Evolutionary conservation across 2,113 vertebrate genomes (phyloP).

Genomic region (Blennius ocellaris): DNA sequence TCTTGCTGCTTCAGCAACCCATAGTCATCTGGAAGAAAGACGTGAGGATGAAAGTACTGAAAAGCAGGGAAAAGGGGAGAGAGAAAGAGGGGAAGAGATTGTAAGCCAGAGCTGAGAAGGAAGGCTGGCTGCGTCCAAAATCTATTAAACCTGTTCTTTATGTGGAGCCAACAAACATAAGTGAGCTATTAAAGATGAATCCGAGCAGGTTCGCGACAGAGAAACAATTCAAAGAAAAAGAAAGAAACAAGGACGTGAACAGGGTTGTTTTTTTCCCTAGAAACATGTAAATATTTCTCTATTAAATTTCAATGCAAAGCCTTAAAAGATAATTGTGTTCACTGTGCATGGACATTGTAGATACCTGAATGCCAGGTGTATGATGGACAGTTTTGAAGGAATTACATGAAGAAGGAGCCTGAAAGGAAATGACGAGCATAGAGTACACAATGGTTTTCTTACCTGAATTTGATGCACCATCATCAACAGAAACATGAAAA

Average conservation of each 20-base stretch:
- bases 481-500: slow-evolving; percentile 42
- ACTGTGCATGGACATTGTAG: slow-evolving; percentile 15
- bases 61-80: slow-evolving; percentile 19
- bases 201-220: slow-evolving; percentile 30
- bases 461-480: slow-evolving; percentile 49
- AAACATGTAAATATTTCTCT: slow-evolving; percentile 40
- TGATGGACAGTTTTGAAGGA: not conserved
- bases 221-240: slow-evolving; percentile 6
- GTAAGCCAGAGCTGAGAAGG: slow-evolving; percentile 37
- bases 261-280: slow-evolving; percentile 37
- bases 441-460: slow-evolving; percentile 34
- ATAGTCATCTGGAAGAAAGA: not conserved
- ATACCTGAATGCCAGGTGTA: slow-evolving; percentile 9
- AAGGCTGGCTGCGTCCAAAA: slow-evolving; percentile 52
- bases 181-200: slow-evolving; percentile 66
- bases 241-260: not conserved
- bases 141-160: slow-evolving; percentile 69
- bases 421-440: not conserved
- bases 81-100: slow-evolving; percentile 37
- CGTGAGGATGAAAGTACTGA: slow-evolving; percentile 14
- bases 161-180: slow-evolving; percentile 68
- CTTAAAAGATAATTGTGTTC: slow-evolving; percentile 3
- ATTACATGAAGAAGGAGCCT: not conserved
- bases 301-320: not conserved
- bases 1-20: slow-evolving; percentile 4